Evolutionary conservation across 1,140 invertebrate species (phyloP).

Genomic region (Caenorhabditis latens): DNA sequence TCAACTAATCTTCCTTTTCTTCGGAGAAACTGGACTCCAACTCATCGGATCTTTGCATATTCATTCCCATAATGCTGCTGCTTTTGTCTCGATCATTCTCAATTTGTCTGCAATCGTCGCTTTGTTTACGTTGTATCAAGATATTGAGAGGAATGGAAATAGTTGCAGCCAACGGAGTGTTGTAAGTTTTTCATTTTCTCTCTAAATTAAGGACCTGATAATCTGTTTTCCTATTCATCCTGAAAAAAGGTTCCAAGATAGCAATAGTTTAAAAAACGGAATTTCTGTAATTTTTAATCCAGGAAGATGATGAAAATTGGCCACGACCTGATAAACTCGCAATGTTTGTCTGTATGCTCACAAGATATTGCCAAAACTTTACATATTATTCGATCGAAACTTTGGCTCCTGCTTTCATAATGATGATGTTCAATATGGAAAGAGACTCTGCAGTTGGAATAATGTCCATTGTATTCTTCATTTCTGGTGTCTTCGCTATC

Average conservation of each 20-base stretch:
- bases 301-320: conserved; percentile 35
- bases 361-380: conserved; percentile 40
- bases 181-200: neutral
- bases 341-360: conserved; percentile 37
- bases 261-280: no score
- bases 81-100: neutral
- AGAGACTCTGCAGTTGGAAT: conserved; percentile 15
- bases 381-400: conserved; percentile 21
- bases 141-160: conserved; percentile 30
- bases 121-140: neutral
- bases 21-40: conserved; percentile 11
- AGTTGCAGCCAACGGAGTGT: conserved; percentile 32
- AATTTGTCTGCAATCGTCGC: conserved; percentile 9
- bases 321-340: conserved; percentile 4
- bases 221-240: neutral
- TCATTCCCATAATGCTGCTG: conserved; percentile 17
- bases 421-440: conserved; percentile 47
- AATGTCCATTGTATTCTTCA: conserved; percentile 22
- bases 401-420: conserved; percentile 12
- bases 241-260: neutral
- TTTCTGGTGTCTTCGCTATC: conserved; percentile 6
- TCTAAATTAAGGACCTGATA: neutral
- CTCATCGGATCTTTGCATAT: conserved; percentile 8
- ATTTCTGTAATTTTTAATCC: neutral
- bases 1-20: conserved; percentile 7